Evolutionary conservation across 2,888 invertebrate species (phyloP).

Genomic region (Drosophila buzzatii): DNA sequence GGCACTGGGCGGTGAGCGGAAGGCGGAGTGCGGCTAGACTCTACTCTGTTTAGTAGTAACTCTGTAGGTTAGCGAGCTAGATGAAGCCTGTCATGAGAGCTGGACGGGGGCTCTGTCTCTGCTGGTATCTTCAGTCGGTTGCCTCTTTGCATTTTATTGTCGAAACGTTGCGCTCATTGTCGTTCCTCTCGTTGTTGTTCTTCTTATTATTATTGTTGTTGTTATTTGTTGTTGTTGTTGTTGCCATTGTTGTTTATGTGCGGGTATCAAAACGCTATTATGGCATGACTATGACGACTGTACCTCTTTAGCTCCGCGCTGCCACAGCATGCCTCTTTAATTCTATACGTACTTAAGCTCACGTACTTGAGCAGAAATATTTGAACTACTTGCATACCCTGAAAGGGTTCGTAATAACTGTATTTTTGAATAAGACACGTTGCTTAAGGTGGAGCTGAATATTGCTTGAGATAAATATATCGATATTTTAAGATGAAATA

Average conservation of each 20-base stretch:
- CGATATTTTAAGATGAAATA: neutral
- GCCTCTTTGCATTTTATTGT: conserved; percentile 78
- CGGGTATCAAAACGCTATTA: conserved; percentile 81
- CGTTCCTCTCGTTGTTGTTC: conserved; percentile 48
- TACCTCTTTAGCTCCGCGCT: conserved; percentile 40
- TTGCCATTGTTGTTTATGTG: conserved; percentile 78
- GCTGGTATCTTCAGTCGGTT: conserved; percentile 24
- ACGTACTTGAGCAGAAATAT: conserved; percentile 22
- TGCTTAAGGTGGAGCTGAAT: too few relatives aligned
- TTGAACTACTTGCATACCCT: conserved; percentile 38
- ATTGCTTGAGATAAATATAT: too few relatives aligned
- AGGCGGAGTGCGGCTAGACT: neutral
- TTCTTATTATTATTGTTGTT: conserved; percentile 34
- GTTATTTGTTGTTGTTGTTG: conserved; percentile 64
- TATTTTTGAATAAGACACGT: neutral
- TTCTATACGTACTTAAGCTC: conserved; percentile 49
- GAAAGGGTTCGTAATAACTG: neutral
- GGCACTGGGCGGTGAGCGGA: neutral
- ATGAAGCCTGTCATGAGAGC: neutral
- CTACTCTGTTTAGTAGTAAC: neutral
- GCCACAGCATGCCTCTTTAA: conserved; percentile 24
- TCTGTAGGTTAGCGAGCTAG: neutral
- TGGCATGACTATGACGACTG: conserved; percentile 73
- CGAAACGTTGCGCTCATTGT: conserved; percentile 54
- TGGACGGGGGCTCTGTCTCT: neutral